Evolutionary conservation across 1,140 invertebrate genomes (phyloP).

Genomic region (Zaprionus kolodkinae): DNA sequence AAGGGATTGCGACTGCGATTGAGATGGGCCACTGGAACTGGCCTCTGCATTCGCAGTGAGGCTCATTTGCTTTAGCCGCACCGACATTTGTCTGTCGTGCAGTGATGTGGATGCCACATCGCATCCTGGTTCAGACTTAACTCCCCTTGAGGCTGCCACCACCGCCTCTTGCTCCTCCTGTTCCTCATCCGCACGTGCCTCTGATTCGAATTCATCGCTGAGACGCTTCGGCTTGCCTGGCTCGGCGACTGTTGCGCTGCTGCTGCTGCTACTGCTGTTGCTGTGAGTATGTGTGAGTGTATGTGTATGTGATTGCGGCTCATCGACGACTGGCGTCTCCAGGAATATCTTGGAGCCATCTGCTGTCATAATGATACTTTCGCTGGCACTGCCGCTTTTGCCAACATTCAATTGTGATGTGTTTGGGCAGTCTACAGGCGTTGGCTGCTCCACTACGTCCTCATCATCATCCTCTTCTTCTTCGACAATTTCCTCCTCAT

Average conservation of each 20-base stretch:
- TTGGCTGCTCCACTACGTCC: slow-evolving; percentile 31
- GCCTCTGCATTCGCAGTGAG: slow-evolving; percentile 53
- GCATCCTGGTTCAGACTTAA: slow-evolving; percentile 49
- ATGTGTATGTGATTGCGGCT: slow-evolving; percentile 60
- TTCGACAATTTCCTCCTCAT: slow-evolving; percentile 52
- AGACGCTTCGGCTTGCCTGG: slow-evolving; percentile 76
- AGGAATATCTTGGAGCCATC: slow-evolving; percentile 78
- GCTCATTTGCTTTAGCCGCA: slow-evolving; percentile 79
- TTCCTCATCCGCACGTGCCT: slow-evolving; percentile 51
- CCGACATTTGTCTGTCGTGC: slow-evolving; percentile 76
- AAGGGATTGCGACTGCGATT: slow-evolving; percentile 14
- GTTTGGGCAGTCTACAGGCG: slow-evolving; percentile 53
- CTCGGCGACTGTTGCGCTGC: slow-evolving; percentile 33
- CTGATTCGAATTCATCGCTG: slow-evolving; percentile 77
- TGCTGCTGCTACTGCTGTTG: not conserved
- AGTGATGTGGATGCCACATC: slow-evolving; percentile 50
- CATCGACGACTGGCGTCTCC: slow-evolving; percentile 80
- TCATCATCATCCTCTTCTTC: slow-evolving; percentile 51
- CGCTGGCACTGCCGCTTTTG: slow-evolving; percentile 11
- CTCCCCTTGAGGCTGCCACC: not conserved
- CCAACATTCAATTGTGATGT: slow-evolving; percentile 63
- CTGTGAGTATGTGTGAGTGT: slow-evolving; percentile 49
- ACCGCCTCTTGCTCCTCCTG: slow-evolving; percentile 23
- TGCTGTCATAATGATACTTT: slow-evolving; percentile 69
- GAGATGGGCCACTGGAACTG: slow-evolving; percentile 23